Conservation (phyloP, 2,888 invertebrate genomes). For the Fragum whitleyi region DNA sequence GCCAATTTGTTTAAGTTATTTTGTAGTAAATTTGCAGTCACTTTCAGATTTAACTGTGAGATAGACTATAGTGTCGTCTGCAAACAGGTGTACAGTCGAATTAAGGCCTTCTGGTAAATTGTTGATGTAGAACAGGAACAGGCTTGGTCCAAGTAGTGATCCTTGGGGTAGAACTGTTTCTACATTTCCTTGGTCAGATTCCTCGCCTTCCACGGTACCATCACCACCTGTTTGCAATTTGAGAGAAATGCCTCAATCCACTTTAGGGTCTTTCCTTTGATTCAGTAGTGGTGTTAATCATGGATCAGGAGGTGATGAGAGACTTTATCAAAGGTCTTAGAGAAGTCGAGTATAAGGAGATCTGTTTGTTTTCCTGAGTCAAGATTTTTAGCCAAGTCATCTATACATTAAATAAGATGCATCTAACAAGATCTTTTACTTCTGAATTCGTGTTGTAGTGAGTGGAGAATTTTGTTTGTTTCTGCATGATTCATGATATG, state of each 20-base stretch:
- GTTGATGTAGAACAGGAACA: too few relatives aligned
- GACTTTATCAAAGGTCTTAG: conserved; percentile 54
- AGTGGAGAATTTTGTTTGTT: conserved; percentile 5
- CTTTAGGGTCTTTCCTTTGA: too few relatives aligned
- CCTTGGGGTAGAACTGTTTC: conserved; percentile 18
- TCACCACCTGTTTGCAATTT: not conserved
- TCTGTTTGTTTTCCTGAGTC: conserved; percentile 35
- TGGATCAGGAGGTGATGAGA: conserved; percentile 25
- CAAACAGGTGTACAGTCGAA: too few relatives aligned
- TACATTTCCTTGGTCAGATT: conserved; percentile 2
- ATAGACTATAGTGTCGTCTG: too few relatives aligned
- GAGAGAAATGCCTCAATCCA: conserved; percentile 6
- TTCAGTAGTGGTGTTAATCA: conserved; percentile 38
- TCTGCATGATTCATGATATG: conserved; percentile 19
- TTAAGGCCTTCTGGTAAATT: not conserved
- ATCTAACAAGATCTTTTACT: conserved; percentile 29
- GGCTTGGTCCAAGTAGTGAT: conserved; percentile 18
- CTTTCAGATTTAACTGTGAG: too few relatives aligned
- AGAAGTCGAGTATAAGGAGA: conserved; percentile 33
- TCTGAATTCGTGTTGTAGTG: conserved; percentile 35
- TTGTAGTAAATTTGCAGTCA: conserved; percentile 33
- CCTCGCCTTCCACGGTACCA: conserved; percentile 3
- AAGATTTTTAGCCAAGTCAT: conserved; percentile 30
- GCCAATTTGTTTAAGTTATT: conserved; percentile 44
- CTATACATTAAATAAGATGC: conserved; percentile 34